Evolutionary conservation across 2,113 vertebrate genomes (phyloP), one percentile per base, ranked within the genome.

Genomic region (Gymnarchus niloticus): DNA sequence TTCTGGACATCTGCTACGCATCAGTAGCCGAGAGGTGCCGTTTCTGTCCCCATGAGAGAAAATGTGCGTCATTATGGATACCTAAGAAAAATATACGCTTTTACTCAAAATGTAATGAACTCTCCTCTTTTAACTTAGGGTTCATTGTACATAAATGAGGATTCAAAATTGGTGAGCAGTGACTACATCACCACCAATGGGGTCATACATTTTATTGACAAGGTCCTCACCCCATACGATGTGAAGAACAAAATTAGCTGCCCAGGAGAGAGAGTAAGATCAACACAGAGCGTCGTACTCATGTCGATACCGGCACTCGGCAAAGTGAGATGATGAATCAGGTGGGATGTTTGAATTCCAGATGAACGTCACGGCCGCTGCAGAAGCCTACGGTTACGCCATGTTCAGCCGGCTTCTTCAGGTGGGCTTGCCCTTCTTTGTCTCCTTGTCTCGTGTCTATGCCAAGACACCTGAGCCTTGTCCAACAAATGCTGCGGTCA

Each of bases 181-280:
- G 96, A 98, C 89, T 92, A 94, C 6, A 48, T 90, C 0, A 94
- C 95, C 0, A 3, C 84, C 23, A 96, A 98, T 0, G 98, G 97
- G 0, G 85, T 99, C 77, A 94, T 99, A 83, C 97, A 99, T 92
- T 94, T 97, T 88, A 94, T 98, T 1, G 93, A 97, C 91, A 91
- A 86, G 0, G 82, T 98, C 84, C 91, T 97, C 87, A 89, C 92
- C 5, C 96, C 96, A 4, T 89, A 89, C 85, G 89, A 83, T 1
- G 33, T 83, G 5, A n/a, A n/a, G 33, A 83, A 83, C 56, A 59
- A 83, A n/a, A 59, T 14, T 14, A 44, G 19, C 41, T 14, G 54
- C 28, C 56, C 14, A 1, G 54, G 6, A 2, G 33, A 41, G 54
- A 83, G 54, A 33, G 56, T 57, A 83, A 10, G 52, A 17, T 46